Base-by-base conservation (phyloP, 2,888 invertebrate genomes). In the Caenorhabditis sp. region DNA sequence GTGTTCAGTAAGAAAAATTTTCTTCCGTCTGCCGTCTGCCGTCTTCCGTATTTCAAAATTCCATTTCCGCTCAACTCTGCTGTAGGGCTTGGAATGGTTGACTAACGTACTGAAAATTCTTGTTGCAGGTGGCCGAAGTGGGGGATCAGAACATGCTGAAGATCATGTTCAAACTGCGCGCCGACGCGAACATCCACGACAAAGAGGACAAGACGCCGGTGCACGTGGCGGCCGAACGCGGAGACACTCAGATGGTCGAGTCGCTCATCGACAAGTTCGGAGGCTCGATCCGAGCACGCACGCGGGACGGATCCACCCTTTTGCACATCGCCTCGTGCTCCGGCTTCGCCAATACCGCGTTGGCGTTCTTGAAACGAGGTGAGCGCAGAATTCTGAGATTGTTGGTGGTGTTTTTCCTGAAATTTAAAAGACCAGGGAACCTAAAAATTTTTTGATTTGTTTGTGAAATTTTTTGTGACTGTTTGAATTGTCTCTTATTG, bases 271-370 rank as follows among this genome's bases (percentile, higher is more conserved):
- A 99, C 90, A 98, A 98, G 91, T 98, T 96, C 91, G 95, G 95
- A 90, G 96, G 97, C 2, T 96, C 96, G 2, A 86, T 88, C 17
- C 48, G 86, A 45, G 87, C 88, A 1, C 72, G 88, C 13, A 88
- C 88, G 0, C 73, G 87, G 90, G 98, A 99, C 90, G 99, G 99
- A 63, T 96, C 95, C 88, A 99, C 99, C 0, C 91, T 99, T 78
- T 96, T 99, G 94, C 99, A 99, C 90, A 96, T 99, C 78, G 98
- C 99, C 0, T 96, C 98, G 0, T 92, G 95, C 77, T 95, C 95
- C 89, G 98, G 99, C 0, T 97, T 98, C 90, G 95, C 98, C 0
- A 97, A 97, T 88, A 98, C 98, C 86, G 98, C 98, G 48, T 94
- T 96, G 92, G 96, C 96, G 93, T 93, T 99, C 77, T 95, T 99